Percentiles rank a stretch among this genome's conserved stretches.
Evolutionary conservation across 2,888 invertebrate genomes (phyloP).

Genomic region (Siphlonurus alternatus): DNA sequence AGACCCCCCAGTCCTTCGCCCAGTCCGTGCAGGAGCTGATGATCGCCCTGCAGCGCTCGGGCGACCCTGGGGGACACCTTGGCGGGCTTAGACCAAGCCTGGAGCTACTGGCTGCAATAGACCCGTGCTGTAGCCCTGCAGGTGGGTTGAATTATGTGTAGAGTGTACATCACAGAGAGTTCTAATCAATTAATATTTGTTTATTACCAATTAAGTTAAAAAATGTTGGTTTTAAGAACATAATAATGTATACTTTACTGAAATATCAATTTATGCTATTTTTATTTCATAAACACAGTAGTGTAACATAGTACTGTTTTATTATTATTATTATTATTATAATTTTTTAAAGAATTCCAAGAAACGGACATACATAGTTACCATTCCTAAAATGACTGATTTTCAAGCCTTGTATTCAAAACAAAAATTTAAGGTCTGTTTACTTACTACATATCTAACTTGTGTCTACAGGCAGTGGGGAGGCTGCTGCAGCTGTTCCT

Average conservation of each 20-base stretch:
- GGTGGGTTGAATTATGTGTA: slow-evolving; percentile 23
- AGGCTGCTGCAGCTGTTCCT: not conserved
- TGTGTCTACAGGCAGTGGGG: not conserved
- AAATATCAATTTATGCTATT: too few species aligned
- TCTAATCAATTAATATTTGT: not conserved
- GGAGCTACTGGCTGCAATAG: slow-evolving; percentile 71
- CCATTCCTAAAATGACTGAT: too few species aligned
- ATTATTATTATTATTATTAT: too few species aligned
- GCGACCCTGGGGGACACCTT: slow-evolving; percentile 65
- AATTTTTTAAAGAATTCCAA: too few species aligned
- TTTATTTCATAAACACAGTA: too few species aligned
- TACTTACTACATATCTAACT: too few species aligned
- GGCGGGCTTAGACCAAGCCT: slow-evolving; percentile 59
- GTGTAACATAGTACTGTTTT: too few species aligned
- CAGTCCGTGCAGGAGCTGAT: slow-evolving; percentile 77
- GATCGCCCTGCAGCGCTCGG: slow-evolving; percentile 75
- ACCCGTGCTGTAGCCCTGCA: slow-evolving; percentile 41
- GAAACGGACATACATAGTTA: too few species aligned
- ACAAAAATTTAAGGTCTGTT: too few species aligned
- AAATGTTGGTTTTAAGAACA: not conserved
- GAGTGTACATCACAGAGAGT: slow-evolving; percentile 15
- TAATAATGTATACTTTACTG: too few species aligned
- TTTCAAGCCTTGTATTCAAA: too few species aligned
- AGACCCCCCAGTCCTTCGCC: slow-evolving; percentile 84
- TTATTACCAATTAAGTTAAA: not conserved